Evolutionary conservation across 2,113 vertebrate genomes (phyloP), one percentile per base, ranked within the genome.

Genomic region (Chionodraco myersi): DNA sequence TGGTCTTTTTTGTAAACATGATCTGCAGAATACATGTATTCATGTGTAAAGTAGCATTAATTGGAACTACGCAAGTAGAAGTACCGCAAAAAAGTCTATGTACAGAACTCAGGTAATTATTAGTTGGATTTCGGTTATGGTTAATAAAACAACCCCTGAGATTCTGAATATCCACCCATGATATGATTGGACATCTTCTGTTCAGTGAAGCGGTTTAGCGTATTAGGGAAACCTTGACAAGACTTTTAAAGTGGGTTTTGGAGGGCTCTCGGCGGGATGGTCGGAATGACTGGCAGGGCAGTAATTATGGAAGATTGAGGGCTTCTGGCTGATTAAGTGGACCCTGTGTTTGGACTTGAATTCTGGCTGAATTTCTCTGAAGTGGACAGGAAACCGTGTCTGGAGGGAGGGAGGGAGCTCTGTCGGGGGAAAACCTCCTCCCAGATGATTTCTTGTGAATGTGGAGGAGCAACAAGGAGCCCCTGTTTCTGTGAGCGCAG

Each of bases 381-480:
- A 85, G 79, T 82, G 79, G 77, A 74, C 84, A 84, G 89, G 87
- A 91, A 88, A 80, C 62, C 4, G 59, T 47, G 70, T 82, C 79
- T 44, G 61, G 74, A 81, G 77, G 82, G 86, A 81, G 77, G 82
- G 86, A 51, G 5, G 10, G 30, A 49, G 74, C 80, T 82, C 61
- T 65, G 48, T 47, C 6, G 49, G 61, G 78, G 58, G 45, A 68
- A 74, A 60, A 71, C 77, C 74, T 72, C 72, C 79, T 66, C 77
- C 82, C 71, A 63, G 74, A 83, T 70, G 66, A 88, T 79, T 83
- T 79, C 79, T 81, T 51, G 47, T 87, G 82, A 83, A 81, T 73
- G 79, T 65, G 1, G 62, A 34, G 84, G 51, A 73, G 41, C 26
- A 66, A 88, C 82, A 85, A 87, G 79, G 79, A 49, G 71, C 54